Conservation (phyloP, 1,140 invertebrate species). For the Platyura marginata region DNA sequence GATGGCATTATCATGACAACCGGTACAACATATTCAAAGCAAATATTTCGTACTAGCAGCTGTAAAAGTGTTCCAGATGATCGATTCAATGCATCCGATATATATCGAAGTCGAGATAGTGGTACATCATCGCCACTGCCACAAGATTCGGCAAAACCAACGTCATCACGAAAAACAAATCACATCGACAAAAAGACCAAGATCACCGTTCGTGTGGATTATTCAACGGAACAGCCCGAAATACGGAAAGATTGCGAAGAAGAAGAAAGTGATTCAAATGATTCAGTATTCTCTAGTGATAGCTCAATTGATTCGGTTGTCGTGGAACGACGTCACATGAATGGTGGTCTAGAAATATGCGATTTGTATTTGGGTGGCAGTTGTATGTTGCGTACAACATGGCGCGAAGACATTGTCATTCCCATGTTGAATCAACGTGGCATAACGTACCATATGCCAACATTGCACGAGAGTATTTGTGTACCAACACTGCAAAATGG, state of each 20-base stretch:
- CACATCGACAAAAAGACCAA: conserved; percentile 9
- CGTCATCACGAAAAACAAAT: too few species aligned
- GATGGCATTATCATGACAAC: background rate
- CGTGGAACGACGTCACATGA: background rate
- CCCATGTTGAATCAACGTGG: conserved; percentile 72
- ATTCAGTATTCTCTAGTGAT: conserved; percentile 22
- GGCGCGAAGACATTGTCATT: conserved; percentile 82
- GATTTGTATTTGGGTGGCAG: conserved; percentile 62
- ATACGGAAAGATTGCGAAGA: background rate
- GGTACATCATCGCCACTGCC: conserved; percentile 18
- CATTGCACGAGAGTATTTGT: conserved; percentile 18
- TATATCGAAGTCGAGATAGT: conserved; percentile 14
- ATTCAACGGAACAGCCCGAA: conserved; percentile 3
- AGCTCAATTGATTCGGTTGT: conserved; percentile 15
- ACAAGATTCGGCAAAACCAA: background rate
- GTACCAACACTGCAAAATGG: background rate
- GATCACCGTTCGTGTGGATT: conserved; percentile 18
- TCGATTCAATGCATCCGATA: background rate
- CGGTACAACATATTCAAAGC: background rate
- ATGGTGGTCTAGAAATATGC: conserved; percentile 12
- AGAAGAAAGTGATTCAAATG: conserved; percentile 22
- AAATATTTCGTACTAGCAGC: conserved; percentile 21
- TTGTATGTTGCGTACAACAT: conserved; percentile 87
- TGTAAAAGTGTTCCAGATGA: conserved; percentile 21
- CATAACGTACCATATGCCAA: conserved; percentile 49